Conservation (phyloP, 2,888 invertebrate genomes). For the Chirona hameri region DNA sequence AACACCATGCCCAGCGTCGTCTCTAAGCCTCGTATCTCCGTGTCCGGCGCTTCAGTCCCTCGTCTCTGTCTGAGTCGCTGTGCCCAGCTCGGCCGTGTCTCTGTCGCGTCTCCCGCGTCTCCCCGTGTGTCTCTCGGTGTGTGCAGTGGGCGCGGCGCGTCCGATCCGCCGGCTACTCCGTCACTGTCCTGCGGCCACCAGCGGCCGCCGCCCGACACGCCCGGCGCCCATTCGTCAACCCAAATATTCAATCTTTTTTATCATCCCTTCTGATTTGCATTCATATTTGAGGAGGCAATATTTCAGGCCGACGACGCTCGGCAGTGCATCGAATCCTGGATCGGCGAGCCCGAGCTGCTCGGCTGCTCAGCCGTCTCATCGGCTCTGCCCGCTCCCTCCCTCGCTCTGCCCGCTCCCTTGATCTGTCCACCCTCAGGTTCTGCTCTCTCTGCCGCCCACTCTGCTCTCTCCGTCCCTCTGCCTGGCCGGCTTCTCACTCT, state of each 20-base stretch:
- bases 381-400: not conserved
- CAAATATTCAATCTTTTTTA: slow-evolving; percentile 29
- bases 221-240: slow-evolving; percentile 14
- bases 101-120: not conserved
- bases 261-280: slow-evolving; percentile 28
- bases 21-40: too few species aligned
- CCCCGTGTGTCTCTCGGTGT: not conserved
- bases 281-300: slow-evolving; percentile 28
- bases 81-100: too few species aligned
- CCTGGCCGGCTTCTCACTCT: too few species aligned
- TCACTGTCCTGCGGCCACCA: not conserved
- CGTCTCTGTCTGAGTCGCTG: too few species aligned
- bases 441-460: too few species aligned
- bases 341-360: not conserved
- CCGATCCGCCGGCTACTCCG: not conserved
- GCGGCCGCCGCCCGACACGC: not conserved
- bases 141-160: not conserved
- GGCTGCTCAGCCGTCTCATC: not conserved
- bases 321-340: slow-evolving; percentile 1
- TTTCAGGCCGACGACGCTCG: not conserved
- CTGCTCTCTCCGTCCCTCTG: too few species aligned
- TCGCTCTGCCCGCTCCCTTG: too few species aligned
- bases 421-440: too few species aligned
- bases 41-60: too few species aligned
- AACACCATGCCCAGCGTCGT: too few species aligned